Conservation (phyloP, 2,113 vertebrate species). For the Phylloscopus trochilus region DNA sequence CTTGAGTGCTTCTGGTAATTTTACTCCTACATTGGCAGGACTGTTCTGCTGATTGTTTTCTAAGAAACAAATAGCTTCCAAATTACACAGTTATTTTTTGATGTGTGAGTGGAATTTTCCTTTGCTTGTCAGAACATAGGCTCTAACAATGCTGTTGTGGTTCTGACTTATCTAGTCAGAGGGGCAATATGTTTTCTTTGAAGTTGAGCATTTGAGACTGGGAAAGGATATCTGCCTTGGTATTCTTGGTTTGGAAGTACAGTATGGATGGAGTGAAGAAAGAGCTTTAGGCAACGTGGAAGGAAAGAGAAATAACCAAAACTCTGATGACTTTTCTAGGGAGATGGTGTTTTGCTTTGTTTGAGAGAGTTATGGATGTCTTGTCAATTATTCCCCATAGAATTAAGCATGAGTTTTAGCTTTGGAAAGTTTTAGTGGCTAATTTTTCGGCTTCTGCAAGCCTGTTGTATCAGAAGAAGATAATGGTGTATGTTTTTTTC, state of each 20-base stretch:
- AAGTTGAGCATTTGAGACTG: not conserved
- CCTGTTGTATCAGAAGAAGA: not conserved
- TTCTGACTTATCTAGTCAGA: not conserved
- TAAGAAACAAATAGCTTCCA: not conserved
- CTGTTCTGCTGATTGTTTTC: not conserved
- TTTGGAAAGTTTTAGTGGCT: not conserved
- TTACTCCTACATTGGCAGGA: not conserved
- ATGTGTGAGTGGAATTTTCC: not conserved
- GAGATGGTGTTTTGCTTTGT: not conserved
- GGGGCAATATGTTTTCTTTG: not conserved
- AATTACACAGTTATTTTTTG: not conserved
- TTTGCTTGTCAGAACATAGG: not conserved
- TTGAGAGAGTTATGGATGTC: not conserved
- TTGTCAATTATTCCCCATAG: not conserved
- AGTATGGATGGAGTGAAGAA: not conserved
- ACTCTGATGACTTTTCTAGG: not conserved
- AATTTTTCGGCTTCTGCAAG: not conserved
- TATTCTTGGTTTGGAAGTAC: not conserved
- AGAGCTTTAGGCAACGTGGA: rapidly evolving
- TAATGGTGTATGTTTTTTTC: not conserved
- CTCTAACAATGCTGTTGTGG: not conserved
- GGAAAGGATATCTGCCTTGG: not conserved
- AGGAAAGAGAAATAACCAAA: not conserved
- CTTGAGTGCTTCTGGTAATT: not conserved
- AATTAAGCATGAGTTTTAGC: not conserved